Evolutionary conservation across 2,888 invertebrate species (phyloP), one percentile per base, ranked within the genome.

Genomic region (Labia minor): DNA sequence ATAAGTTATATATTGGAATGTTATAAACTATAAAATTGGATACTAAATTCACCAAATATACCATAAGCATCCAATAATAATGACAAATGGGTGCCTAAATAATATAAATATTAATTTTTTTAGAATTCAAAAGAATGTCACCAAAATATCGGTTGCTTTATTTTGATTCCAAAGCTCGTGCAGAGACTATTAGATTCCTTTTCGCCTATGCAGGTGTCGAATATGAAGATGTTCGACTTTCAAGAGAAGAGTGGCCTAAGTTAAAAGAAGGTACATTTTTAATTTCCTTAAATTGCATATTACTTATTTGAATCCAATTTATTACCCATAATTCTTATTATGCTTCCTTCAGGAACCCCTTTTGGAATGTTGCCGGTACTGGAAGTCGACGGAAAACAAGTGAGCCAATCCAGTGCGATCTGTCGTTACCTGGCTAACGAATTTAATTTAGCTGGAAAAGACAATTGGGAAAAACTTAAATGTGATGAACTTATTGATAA

Each of bases 311-410:
- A 6, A 3, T 8, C 3, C 4, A 26, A 26, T 26, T 26, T 8
- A 26, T 3, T 6, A 8, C 4, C 3, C 26, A 3, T 26, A 6
- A 8, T 8, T 8, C 66, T 75, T 8, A 26, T 26, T 76, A n/a
- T n/a, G n/a, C n/a, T n/a, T n/a, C n/a, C n/a, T 71, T 1, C 74
- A 84, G 83, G 76, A 66, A 81, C 80, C 75, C 83, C 83, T 11
- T 83, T 82, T 71, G 83, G 83, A 65, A 81, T 80, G 77, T 75
- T 84, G 62, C 85, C 85, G 1, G 80, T 83, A 20, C 73, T 85
- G 72, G 83, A 84, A 74, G 78, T 83, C 67, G 82, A 84, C 72
- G 84, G 83, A n/a, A 79, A 80, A 70, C 75, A 76, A 66, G 77
- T 82, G 49, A 79, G 81, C 37, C 83, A 84, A 71, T 82, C 82